A percentile compares a stretch with the other conserved stretches of the same genome.
These are phyloP conservation scores for Anseranas semipalmata DNA, from an alignment of 2,113 vertebrate species.

Conservation along the genomic window DNA sequence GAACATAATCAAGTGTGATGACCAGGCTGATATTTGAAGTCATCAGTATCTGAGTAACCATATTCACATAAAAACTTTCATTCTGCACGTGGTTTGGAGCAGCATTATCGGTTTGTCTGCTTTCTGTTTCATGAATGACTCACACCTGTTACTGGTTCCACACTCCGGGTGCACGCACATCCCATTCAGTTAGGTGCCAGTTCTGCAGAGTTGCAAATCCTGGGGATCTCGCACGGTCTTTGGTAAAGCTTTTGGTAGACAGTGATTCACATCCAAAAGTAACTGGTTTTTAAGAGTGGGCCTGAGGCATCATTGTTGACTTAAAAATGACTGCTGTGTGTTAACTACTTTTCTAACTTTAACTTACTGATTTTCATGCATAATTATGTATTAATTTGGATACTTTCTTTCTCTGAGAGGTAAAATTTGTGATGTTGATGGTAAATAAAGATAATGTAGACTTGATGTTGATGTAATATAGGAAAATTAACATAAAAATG, in stretches of 20 bases:
- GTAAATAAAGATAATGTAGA: not conserved
- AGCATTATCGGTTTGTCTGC: accelerated
- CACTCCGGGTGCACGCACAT: accelerated
- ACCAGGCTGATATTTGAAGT: not conserved
- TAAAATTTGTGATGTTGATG: conserved; percentile 17
- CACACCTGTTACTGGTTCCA: accelerated
- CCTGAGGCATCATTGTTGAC: not conserved
- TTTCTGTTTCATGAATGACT: not conserved
- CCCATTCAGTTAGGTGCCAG: not conserved
- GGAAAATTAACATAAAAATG: not conserved
- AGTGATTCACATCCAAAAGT: not conserved
- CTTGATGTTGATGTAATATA: not conserved
- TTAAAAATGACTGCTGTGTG: not conserved
- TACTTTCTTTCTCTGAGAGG: conserved; percentile 18
- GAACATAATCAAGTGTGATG: accelerated
- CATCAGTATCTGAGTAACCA: not conserved
- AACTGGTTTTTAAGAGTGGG: conserved; percentile 25
- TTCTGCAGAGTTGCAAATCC: not conserved
- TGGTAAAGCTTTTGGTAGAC: not conserved
- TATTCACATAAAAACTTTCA: accelerated
- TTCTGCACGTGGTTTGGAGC: accelerated
- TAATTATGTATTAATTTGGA: not conserved
- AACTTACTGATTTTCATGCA: not conserved
- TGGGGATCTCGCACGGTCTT: not conserved
- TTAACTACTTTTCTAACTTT: not conserved